Conservation (phyloP, 2,113 vertebrate species). For the Rhinopomastus cyanomelas region DNA sequence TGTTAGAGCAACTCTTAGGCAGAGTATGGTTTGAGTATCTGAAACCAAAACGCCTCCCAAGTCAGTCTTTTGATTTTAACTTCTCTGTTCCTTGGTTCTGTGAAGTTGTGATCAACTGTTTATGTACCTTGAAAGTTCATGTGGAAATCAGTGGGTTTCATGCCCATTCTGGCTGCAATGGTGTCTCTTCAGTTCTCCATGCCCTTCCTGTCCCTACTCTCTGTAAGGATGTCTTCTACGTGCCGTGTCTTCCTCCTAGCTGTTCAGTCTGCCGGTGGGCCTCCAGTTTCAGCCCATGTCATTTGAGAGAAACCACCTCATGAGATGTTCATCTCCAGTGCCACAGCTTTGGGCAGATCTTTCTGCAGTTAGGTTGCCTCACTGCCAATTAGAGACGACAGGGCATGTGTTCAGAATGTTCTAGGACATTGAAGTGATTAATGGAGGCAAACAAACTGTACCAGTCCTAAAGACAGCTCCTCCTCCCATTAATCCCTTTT, state of each 20-base stretch:
- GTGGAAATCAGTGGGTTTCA: not conserved
- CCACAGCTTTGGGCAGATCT: not conserved
- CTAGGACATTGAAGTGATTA: conserved; percentile 12
- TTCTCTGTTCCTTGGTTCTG: not conserved
- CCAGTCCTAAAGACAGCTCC: not conserved
- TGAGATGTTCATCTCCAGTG: not conserved
- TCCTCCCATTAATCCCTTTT: not conserved
- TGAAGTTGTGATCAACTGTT: not conserved
- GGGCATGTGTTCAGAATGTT: conserved; percentile 30
- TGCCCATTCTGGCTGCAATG: not conserved
- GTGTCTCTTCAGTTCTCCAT: not conserved
- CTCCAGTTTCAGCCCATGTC: not conserved
- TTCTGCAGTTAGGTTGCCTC: not conserved
- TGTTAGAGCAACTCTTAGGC: not conserved
- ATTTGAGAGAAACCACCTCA: not conserved
- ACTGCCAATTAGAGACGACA: not conserved
- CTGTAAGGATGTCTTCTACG: not conserved
- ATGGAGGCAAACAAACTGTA: conserved; percentile 9
- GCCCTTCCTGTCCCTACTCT: not conserved
- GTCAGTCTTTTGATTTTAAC: not conserved
- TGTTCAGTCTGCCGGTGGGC: not conserved
- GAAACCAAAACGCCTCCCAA: not conserved
- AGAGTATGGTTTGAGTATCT: not conserved
- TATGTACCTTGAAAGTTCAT: not conserved
- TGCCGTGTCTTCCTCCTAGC: not conserved